A percentile compares a stretch with the other conserved stretches of the same genome.
Conservation (phyloP, 35 echinoderm and acorn worm genomes). For the Anneissia japonica region DNA sequence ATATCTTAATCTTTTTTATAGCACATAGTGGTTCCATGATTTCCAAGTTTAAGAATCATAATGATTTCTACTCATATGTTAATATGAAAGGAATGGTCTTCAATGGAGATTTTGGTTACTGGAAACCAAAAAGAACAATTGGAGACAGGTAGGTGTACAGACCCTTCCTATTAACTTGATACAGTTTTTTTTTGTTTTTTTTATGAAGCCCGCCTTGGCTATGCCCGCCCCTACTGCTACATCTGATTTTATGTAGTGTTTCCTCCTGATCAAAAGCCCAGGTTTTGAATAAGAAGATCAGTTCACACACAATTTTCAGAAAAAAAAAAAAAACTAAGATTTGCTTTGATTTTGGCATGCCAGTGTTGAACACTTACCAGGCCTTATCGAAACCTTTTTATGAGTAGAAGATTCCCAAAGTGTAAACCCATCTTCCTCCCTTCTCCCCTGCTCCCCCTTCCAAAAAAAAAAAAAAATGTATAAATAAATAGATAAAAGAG, state of each 20-base stretch:
- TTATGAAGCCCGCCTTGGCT: not conserved
- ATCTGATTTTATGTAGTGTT: not conserved
- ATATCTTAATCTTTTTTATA: not conserved
- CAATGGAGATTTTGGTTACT: slow-evolving; percentile 59
- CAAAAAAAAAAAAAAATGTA: no score
- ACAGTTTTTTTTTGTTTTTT: not conserved
- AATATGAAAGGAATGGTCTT: slow-evolving; percentile 62
- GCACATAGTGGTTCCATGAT: slow-evolving; percentile 63
- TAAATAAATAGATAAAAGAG: no score
- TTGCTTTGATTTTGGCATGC: no score
- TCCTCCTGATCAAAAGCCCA: not conserved
- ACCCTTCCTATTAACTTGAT: not conserved
- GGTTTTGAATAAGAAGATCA: not conserved
- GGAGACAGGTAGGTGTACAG: slow-evolving; percentile 62
- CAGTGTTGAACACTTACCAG: no score
- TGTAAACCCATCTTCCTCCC: no score
- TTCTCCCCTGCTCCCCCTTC: no score
- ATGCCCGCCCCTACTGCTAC: no score
- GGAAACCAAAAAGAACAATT: slow-evolving; percentile 68
- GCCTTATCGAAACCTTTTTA: no score
- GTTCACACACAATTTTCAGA: no score
- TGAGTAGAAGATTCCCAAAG: no score
- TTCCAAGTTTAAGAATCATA: slow-evolving; percentile 28
- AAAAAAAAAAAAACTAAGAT: no score
- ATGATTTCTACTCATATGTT: slow-evolving; percentile 70